Conservation (phyloP, 2,888 invertebrate species). For the Machimus atricapillus region DNA sequence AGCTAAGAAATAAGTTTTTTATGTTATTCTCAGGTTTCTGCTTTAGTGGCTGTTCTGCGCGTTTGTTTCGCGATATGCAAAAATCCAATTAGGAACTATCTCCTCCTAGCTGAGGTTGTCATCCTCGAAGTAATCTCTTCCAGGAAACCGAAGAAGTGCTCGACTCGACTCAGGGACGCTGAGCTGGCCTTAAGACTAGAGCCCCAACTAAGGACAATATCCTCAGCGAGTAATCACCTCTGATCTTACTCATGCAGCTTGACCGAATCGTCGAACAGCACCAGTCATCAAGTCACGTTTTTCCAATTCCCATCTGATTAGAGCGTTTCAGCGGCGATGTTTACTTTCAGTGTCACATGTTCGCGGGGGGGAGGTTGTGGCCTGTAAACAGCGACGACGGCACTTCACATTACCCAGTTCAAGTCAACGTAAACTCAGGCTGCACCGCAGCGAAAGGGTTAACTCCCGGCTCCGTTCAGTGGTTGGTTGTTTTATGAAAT, state of each 20-base stretch:
- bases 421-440: neutral
- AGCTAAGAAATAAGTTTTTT: neutral
- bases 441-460: neutral
- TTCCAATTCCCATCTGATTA: constrained; percentile 33
- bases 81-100: neutral
- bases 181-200: neutral
- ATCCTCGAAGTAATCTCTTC: neutral
- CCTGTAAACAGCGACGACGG: neutral
- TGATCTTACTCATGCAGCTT: constrained; percentile 10
- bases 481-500: neutral
- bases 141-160: neutral
- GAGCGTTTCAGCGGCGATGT: constrained; percentile 1
- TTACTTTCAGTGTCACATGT: constrained; percentile 14
- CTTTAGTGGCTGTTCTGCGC: neutral
- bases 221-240: constrained; percentile 14
- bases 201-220: neutral
- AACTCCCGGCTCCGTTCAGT: neutral
- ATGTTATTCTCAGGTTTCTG: neutral
- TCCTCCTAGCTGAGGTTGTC: neutral
- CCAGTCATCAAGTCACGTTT: constrained; percentile 23
- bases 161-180: neutral
- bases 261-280: constrained; percentile 1
- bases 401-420: neutral
- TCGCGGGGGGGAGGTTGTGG: constrained; percentile 1
- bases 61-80: neutral